Evolutionary conservation across 1,140 invertebrate species (phyloP), one percentile per base, ranked within the genome.

Genomic region (Babylonia areolata): DNA sequence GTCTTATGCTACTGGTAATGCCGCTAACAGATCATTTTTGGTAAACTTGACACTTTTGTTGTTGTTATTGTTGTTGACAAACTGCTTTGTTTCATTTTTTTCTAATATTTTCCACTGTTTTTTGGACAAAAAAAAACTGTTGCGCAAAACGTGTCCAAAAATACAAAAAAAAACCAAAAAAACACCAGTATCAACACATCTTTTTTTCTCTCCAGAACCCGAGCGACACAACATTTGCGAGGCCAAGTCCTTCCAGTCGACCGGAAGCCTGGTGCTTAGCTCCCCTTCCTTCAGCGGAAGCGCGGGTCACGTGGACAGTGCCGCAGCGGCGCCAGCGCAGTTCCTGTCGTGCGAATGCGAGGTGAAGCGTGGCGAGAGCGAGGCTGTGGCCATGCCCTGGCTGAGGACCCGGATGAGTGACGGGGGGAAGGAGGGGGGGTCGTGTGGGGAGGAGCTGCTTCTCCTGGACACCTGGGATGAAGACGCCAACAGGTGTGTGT

Each of bases 301-400:
- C 77, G 78, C 5, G 6, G 31, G 40, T 5, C 17, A 64, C 20
- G 58, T 31, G 20, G 39, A 3, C 39, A 20, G 5, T 5, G 5
- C 5, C 15, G 46, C 17, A 15, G 81, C 17, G 1, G 37, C 82
- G 64, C 82, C 71, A 0, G 39, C 64, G 82, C 35, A 73, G 64
- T 71, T 37, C 64, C 69, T 84, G 64, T 84, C 82, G 40, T 84
- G 82, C 39, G 82, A 84, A 40, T 84, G 82, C 82, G 64, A 73
- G 64, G 69, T 84, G 64, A 54, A 35, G 3, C 64, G 69, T 31
- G 37, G 46, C 23, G 37, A 33, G 15, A 84, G 23, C 82, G 35
- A 35, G 40, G 64, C 64, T 11, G 39, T 84, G 40, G n/a, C 82
- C 28, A 46, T 84, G 35, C 64, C 82, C 20, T 84, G 64, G 54